Evolutionary conservation across 2,888 invertebrate genomes (phyloP), one percentile per base, ranked within the genome.

Genomic region (Hyposoter dolosus): DNA sequence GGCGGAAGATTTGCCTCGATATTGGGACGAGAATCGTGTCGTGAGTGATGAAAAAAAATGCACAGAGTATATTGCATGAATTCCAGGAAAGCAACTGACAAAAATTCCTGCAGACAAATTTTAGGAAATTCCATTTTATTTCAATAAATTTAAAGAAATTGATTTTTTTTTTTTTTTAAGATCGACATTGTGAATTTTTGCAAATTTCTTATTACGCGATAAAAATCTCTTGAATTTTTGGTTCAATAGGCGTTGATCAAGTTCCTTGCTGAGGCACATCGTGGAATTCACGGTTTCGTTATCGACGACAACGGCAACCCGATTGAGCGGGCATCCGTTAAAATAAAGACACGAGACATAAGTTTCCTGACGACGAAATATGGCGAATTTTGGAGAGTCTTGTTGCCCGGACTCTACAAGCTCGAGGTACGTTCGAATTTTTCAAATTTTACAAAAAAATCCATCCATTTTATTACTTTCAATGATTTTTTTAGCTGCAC

Each of bases 331-430:
- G 98, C 97, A 12, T 95, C 96, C 9, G 94, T 98, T 85, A 97
- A 97, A 92, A 96, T 99, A 56, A 97, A 97, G 93, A 96, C 97
- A 0, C 96, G 98, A 74, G 97, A 98, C 92, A 97, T 98, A 89
- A 96, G 96, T 75, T 98, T 98, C 94, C 97, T 97, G 93, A 97
- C 97, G 76, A 98, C 98, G 10, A 97, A 97, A 93, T 97, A 97
- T 93, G 99, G 99, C n/a, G 99, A 99, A 94, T 99, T 97, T 95
- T 99, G 98, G 98, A 96, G 98, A 91, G 96, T 99, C 85, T 94
- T 99, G 32, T 94, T 98, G 85, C 98, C 99, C 0, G 98, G 98
- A 88, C 95, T 96, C 77, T 99, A 99, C 94, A 96, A 96, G 90
- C 94, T 98, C 17, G 97, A 98, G 95, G 98, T 98, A 94, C 92